Conservation (phyloP, 2,888 invertebrate species). For the Melanophora roralis region DNA sequence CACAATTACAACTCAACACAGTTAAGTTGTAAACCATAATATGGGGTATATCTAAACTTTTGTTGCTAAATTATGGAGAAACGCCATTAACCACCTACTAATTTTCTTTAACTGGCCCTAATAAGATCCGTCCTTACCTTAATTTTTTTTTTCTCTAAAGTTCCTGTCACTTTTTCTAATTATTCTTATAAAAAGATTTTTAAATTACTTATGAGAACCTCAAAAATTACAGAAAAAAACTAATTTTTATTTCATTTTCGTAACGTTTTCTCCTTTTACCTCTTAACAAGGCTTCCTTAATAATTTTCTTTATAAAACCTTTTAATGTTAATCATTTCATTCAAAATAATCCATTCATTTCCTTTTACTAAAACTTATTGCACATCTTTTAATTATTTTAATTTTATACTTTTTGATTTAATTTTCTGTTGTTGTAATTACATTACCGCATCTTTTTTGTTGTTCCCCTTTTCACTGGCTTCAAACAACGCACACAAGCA, state of each 20-base stretch:
- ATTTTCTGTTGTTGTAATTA: conserved; percentile 14
- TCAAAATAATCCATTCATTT: background rate
- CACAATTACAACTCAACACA: too few relatives aligned
- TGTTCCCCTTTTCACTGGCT: background rate
- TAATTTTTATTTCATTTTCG: too few relatives aligned
- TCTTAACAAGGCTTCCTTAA: too few relatives aligned
- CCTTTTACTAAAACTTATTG: background rate
- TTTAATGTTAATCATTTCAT: conserved; percentile 12
- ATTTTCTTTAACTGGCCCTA: background rate
- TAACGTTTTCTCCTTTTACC: too few relatives aligned
- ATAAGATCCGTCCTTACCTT: too few relatives aligned
- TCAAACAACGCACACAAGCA: conserved; percentile 29
- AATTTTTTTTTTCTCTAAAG: too few relatives aligned
- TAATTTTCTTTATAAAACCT: background rate
- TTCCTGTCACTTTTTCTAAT: too few relatives aligned
- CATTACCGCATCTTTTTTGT: conserved; percentile 15
- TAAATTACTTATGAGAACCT: too few relatives aligned
- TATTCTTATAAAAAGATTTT: too few relatives aligned
- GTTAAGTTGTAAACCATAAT: too few relatives aligned
- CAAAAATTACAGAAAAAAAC: too few relatives aligned
- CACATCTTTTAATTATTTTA: background rate
- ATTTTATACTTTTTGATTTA: background rate
- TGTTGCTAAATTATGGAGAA: background rate
- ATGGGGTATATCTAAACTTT: too few relatives aligned
- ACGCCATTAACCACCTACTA: background rate